Evolutionary conservation across 2,888 invertebrate genomes (phyloP), one percentile per base, ranked within the genome.

Genomic region (Muscina levida): DNA sequence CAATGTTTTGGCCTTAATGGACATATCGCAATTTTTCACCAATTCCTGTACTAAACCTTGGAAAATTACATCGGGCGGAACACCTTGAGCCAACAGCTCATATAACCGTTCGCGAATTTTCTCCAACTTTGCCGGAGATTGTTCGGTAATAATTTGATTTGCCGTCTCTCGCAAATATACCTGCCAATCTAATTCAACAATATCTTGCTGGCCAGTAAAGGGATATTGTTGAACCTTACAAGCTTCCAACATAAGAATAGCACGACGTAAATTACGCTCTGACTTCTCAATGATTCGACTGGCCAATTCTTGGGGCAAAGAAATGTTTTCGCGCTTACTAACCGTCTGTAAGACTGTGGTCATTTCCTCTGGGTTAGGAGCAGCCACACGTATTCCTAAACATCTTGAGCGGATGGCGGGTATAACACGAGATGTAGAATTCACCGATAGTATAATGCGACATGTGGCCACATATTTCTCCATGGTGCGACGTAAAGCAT

Each of bases 341-440:
- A 96, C 94, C 83, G 87, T 88, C 88, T 95, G 92, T 31, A 90
- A 65, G 39, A 95, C 93, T 65, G 90, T 88, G 11, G 92, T 91
- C 83, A 99, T 97, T 90, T 98, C 95, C 17, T 92, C 92, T 59
- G 93, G 90, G 1, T 94, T 93, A 0, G 99, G 99, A 1, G 99
- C 97, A 8, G 98, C 93, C 0, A 99, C 95, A 84, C 99, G 92
- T 44, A 99, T 93, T 17, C 96, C 95, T 46, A 99, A 93, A 90
- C 99, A 99, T 88, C 99, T 93, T 77, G 98, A 98, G 82, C 95
- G 93, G 84, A 99, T 98, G 3, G 99, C 98, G n/a, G 98, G 98
- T 85, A 98, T 97, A 0, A 99, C 97, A 86, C 97, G 94, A 3
- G 98, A 98, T 39, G 97, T 97, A 0, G 98, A 98, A 88, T 97